Base-by-base conservation (phyloP, 2,797 vertebrate species). In the Hydrocynus forskahlii region DNA sequence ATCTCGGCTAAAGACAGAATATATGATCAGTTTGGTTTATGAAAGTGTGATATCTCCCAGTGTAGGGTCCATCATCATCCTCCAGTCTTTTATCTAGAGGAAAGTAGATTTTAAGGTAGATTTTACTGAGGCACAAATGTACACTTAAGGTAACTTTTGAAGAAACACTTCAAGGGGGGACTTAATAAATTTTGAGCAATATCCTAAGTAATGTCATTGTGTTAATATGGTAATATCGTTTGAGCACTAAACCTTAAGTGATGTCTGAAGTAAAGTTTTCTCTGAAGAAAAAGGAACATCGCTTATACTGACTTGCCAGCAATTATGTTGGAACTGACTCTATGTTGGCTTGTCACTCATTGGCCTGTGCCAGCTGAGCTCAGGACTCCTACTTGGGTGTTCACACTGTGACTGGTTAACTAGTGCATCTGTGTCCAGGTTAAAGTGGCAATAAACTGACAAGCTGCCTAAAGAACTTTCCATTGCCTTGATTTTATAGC, bases 371-470 rank as follows among this genome's bases (percentile, higher is more conserved):
- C 81, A 78, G 62, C 45, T 79, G 23, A 21, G 64, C 76, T 78
- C 78, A 87, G 81, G 84, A 72, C 77, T 87, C 75, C 68, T 75
- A 74, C 29, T 85, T 68, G 81, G 23, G 48, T 85, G 81, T 75
- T 38, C 52, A 55, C 35, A 55, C 17, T 35, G 66, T 25, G 6
- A 17, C 23, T 35, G 25, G 25, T 17, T 29, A 60, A 35, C 25
- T 6, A 19, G 9, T 50, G 10, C 29, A 12, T 81, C 74, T 78
- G 79, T 86, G 83, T 79, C 57, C 81, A 69, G 78, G 84, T 88
- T 80, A 81, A 76, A 89, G 75, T 79, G 82, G 74, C 84, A 83
- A 76, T 90, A 88, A 81, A 79, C 89, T 88, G 85, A 86, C 89
- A 89, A 79, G 62, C 88, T 86, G 87, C 80, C 83, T 70, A 71